Base-by-base conservation (phyloP, 2,113 vertebrate genomes). In the Phoxinus phoxinus region DNA sequence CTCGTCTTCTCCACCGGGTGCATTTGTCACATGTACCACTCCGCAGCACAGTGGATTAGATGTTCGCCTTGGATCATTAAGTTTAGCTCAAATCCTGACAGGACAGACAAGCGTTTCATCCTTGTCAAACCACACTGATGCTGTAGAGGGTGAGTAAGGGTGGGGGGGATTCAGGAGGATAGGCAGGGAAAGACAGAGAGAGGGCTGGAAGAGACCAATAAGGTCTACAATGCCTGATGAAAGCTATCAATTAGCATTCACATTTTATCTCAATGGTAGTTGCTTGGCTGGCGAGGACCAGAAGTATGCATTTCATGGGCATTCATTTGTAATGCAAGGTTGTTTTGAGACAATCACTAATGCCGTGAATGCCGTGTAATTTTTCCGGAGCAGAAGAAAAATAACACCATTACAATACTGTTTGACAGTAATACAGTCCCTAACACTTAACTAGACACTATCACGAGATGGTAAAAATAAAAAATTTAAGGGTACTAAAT, bases 51-150 rank as follows among this genome's bases (percentile, higher is more conserved):
- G 76, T 88, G 84, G 86, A 89, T 89, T 87, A 87, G 88, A 81
- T 90, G 89, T 87, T 88, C 74, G 75, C 85, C 51, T 85, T 86
- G 83, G 87, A 87, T 90, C 89, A 87, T 90, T 90, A 90, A 85
- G 87, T 88, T 85, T 88, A 87, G 83, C 85, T 90, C 87, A 87
- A 85, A 87, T 83, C 85, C 81, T 86, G 87, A 90, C 87, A 87
- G 83, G 63, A 77, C 65, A 87, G 87, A 88, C 84, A 88, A 88
- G 86, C 46, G 56, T 88, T 87, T 83, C 84, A 88, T 89, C 83
- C 83, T 78, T 87, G 86, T 86, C 89, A 85, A 85, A 86, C 56
- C 77, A 75, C 72, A 63, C 65, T 63, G 69, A 71, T 37, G 46
- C 46, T 79, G 76, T 63, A 63, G 65, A 32, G 73, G 56, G 84